Conservation (phyloP, 2,797 vertebrate genomes). For the Pangasius macronema region DNA sequence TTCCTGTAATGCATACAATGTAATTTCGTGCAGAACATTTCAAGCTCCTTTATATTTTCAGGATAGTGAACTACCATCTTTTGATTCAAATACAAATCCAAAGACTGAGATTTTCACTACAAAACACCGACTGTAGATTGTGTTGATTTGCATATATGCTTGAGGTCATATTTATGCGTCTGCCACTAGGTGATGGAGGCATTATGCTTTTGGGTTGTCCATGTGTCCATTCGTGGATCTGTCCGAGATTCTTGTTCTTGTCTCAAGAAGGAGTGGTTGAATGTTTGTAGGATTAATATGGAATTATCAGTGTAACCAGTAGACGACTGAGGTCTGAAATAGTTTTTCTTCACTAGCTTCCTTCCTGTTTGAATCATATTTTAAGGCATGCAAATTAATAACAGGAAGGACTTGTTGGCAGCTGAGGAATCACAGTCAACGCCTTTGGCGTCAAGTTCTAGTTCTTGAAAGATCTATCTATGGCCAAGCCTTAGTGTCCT, state of each 20-base stretch:
- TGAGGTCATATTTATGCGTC: not conserved
- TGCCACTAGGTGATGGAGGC: not conserved
- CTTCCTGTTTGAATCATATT: too few relatives aligned
- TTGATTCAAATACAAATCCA: not conserved
- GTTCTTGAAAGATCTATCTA: too few relatives aligned
- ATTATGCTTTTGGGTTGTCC: not conserved
- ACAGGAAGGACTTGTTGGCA: not conserved
- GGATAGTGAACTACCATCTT: not conserved
- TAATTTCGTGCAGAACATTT: not conserved
- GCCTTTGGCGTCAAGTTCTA: not conserved
- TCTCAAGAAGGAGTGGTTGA: not conserved
- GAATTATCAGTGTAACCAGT: not conserved
- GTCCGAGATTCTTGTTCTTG: not conserved
- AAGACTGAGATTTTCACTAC: not conserved
- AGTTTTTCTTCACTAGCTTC: too few relatives aligned
- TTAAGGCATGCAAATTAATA: too few relatives aligned
- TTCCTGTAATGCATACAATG: not conserved
- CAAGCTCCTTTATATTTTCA: not conserved
- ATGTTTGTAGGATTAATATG: not conserved
- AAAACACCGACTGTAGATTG: not conserved
- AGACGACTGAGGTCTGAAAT: not conserved
- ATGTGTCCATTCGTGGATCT: not conserved
- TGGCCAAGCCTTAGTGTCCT: not conserved
- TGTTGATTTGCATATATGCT: not conserved
- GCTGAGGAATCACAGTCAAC: not conserved